Evolutionary conservation across 2,797 vertebrate genomes (phyloP).

Genomic region (Ammospiza maritima): DNA sequence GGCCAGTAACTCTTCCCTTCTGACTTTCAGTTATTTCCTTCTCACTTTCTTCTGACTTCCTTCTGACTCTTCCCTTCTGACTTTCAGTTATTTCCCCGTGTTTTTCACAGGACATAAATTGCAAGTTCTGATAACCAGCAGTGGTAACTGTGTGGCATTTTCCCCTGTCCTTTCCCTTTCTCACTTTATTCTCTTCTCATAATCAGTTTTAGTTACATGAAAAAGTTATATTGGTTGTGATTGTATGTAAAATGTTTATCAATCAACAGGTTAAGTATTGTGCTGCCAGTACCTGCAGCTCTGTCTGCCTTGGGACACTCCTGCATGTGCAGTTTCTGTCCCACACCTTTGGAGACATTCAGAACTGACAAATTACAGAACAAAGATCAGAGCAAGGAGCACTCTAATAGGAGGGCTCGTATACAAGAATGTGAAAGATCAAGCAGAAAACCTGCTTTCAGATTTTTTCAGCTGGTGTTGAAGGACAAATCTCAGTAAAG

Average conservation of each 20-base stretch:
- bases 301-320: neutral
- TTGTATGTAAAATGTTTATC: neutral
- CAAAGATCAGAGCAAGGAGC: neutral
- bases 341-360: neutral
- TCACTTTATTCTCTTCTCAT: neutral
- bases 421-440: neutral
- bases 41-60: no score
- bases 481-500: neutral
- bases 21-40: neutral
- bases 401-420: neutral
- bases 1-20: slow-evolving; percentile 36
- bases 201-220: neutral
- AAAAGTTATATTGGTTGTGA: neutral
- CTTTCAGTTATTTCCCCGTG: neutral
- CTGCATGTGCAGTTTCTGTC: neutral
- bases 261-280: neutral
- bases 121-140: neutral
- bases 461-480: neutral
- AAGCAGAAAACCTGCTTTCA: neutral
- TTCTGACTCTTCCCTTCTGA: neutral
- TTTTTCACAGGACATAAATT: slow-evolving; percentile 30
- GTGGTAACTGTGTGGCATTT: neutral
- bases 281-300: neutral
- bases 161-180: neutral
- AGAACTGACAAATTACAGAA: neutral